Percentiles rank a stretch among this genome's conserved stretches.
phyloP scores from a whole-genome alignment of 1,140 invertebrate genomes.

The Brachionus paranguensis region DNA sequence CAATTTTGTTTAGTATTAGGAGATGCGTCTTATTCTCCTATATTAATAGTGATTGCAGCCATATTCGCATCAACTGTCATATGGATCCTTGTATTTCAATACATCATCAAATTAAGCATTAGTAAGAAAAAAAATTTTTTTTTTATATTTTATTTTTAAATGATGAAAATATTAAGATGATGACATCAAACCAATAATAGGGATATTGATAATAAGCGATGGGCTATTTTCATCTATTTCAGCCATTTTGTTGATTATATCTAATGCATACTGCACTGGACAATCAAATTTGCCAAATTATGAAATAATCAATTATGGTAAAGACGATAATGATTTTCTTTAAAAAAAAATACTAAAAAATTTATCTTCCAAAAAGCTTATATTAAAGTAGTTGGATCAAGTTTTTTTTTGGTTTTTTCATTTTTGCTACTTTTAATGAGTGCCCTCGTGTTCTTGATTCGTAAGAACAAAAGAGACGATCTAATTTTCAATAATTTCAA shows the following conservation, averaged over 20 bases:
- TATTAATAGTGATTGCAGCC: not conserved
- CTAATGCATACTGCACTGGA: constrained; percentile 33
- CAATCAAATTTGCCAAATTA: not conserved
- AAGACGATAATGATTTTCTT: not conserved
- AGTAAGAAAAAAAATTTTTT: not conserved
- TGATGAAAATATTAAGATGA: not conserved
- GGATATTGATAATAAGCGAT: not conserved
- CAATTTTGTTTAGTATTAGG: not conserved
- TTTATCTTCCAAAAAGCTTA: not conserved
- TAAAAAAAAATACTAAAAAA: not conserved
- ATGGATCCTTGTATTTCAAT: constrained; percentile 35
- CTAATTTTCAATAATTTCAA: constrained; percentile 32
- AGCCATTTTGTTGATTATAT: not conserved
- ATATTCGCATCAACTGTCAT: not conserved
- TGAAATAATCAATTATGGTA: constrained; percentile 17
- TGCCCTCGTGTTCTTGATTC: not conserved
- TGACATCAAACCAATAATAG: not conserved
- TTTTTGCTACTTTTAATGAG: not conserved
- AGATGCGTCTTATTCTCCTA: not conserved
- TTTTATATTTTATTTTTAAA: not conserved
- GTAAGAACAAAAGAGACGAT: constrained; percentile 33
- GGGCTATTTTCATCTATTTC: not conserved
- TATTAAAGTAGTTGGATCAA: constrained; percentile 5
- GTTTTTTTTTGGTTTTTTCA: constrained; percentile 23
- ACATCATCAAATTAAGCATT: not conserved